Evolutionary conservation across 2,797 vertebrate genomes (phyloP).

Genomic region (Bovichtus diacanthus): DNA sequence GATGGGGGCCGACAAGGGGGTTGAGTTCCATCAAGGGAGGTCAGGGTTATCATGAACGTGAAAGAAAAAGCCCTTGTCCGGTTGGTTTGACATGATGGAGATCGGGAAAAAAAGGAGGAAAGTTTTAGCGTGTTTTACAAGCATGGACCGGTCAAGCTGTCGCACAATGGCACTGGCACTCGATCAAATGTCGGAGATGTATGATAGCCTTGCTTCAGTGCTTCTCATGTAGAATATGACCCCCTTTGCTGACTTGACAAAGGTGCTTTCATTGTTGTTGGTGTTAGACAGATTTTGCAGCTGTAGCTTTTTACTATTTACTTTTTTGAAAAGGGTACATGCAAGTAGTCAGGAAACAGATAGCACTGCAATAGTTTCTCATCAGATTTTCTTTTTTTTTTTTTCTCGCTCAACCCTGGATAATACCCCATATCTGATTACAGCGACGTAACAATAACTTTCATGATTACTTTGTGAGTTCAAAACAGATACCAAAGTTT

Average conservation of each 20-base stretch:
- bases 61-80: constrained; percentile 27
- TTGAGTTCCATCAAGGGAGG: constrained; percentile 59
- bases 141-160: background rate
- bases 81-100: constrained; percentile 42
- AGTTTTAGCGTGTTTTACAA: constrained; percentile 8
- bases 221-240: background rate
- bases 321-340: constrained; percentile 24
- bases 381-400: constrained; percentile 23
- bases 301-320: background rate
- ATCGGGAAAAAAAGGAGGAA: constrained; percentile 5
- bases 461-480: constrained; percentile 34
- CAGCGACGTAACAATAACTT: constrained; percentile 16
- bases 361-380: constrained; percentile 23
- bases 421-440: constrained; percentile 35
- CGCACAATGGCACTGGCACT: background rate
- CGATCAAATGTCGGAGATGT: background rate
- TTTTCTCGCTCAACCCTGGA: constrained; percentile 10
- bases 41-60: constrained; percentile 59
- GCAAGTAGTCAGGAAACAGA: constrained; percentile 25
- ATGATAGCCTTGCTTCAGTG: background rate
- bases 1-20: constrained; percentile 75
- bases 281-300: background rate
- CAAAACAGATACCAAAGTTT: constrained; percentile 23
- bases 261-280: background rate
- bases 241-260: background rate